Percentiles rank a stretch among this genome's conserved stretches.
These are phyloP conservation scores for Campoletis sonorensis DNA, from an alignment of 1,140 invertebrate genomes.

Conservation along the genomic window DNA sequence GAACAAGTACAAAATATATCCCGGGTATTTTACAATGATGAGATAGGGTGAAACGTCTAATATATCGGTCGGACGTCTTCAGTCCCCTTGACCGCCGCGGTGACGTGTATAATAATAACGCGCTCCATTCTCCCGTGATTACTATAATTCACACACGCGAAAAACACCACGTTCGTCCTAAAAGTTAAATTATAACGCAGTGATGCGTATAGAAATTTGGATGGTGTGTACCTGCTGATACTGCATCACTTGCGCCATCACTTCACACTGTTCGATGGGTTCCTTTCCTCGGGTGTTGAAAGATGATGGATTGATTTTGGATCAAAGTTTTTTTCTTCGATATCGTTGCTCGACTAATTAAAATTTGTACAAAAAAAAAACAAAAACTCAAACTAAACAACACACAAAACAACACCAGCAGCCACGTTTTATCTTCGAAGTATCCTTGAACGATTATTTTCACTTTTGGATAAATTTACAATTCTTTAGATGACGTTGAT, in stretches of 20 bases:
- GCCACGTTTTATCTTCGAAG: not conserved
- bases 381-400: no score
- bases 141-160: conserved; percentile 53
- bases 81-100: conserved; percentile 29
- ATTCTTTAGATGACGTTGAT: not conserved
- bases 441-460: conserved; percentile 15
- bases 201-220: conserved; percentile 34
- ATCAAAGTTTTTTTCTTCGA: not conserved
- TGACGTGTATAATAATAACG: conserved; percentile 44
- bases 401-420: no score
- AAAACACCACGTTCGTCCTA: conserved; percentile 51
- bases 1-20: not conserved
- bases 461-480: not conserved
- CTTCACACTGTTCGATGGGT: conserved; percentile 41
- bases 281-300: not conserved
- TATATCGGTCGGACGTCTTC: conserved; percentile 26
- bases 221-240: conserved; percentile 65
- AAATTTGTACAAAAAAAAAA: no score
- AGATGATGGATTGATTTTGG: conserved; percentile 30
- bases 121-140: conserved; percentile 42
- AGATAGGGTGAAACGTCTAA: conserved; percentile 32
- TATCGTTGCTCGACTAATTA: no score
- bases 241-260: conserved; percentile 66
- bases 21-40: not conserved
- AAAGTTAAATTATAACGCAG: conserved; percentile 53